Percentiles rank a stretch among this genome's conserved stretches.
phyloP scores from a whole-genome alignment of 2,888 invertebrate genomes.

The Mechanitis mazaeus region DNA sequence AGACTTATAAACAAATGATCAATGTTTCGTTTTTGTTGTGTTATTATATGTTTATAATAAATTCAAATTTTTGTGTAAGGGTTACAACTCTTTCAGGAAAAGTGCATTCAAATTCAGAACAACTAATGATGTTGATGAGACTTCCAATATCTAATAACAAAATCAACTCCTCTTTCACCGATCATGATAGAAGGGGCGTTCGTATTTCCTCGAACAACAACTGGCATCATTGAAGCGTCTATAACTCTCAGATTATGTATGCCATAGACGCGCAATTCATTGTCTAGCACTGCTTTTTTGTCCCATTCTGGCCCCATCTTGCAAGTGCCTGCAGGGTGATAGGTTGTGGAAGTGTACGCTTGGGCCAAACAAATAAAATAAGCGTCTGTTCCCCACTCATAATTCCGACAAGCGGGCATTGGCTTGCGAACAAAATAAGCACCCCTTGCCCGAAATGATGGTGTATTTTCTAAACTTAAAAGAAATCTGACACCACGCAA shows the following conservation, averaged over 20 bases:
- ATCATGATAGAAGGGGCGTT: conserved; percentile 78
- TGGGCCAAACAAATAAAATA: conserved; percentile 80
- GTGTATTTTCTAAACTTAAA: conserved; percentile 73
- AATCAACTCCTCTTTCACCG: conserved; percentile 39
- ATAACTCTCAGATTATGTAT: conserved; percentile 78
- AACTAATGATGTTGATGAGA: too few relatives aligned
- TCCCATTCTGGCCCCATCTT: conserved; percentile 76
- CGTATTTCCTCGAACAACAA: conserved; percentile 85
- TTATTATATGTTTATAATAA: too few relatives aligned
- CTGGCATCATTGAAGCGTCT: conserved; percentile 89
- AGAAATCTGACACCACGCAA: conserved; percentile 78
- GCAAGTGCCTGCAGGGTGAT: conserved; percentile 59
- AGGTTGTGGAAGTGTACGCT: conserved; percentile 74
- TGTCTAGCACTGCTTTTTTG: conserved; percentile 80
- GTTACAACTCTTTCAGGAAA: too few relatives aligned
- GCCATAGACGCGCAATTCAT: conserved; percentile 80
- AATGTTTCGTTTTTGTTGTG: too few relatives aligned
- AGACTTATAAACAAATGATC: too few relatives aligned
- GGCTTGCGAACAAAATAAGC: conserved; percentile 71
- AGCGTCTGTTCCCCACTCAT: conserved; percentile 76
- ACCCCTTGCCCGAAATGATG: conserved; percentile 74
- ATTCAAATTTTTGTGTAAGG: too few relatives aligned
- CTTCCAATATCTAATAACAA: conserved; percentile 47
- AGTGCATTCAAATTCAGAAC: too few relatives aligned
- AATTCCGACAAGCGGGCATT: conserved; percentile 76